Conservation (phyloP, 2,888 invertebrate species). For the Nowickia ferox region DNA sequence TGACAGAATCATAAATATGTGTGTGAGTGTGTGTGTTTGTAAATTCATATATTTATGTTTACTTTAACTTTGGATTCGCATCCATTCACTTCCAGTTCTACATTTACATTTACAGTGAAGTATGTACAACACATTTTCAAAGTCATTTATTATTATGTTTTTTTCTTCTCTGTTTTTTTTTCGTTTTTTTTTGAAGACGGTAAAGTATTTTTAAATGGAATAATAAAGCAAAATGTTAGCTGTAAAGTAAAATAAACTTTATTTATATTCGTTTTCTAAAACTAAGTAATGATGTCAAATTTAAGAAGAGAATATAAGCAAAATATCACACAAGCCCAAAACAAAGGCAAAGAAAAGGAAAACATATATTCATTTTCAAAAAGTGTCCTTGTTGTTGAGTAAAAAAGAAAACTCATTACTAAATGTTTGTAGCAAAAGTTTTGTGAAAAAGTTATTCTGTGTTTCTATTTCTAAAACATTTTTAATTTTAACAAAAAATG, state of each 20-base stretch:
- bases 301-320: neutral
- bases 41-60: neutral
- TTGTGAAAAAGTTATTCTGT: too few relatives aligned
- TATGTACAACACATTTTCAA: constrained; percentile 53
- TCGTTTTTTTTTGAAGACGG: constrained; percentile 21
- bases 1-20: constrained; percentile 11
- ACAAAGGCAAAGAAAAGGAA: constrained; percentile 5
- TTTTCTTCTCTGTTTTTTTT: neutral
- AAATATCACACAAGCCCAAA: neutral
- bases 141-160: constrained; percentile 58
- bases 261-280: constrained; percentile 39
- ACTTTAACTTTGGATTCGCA: neutral
- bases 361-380: neutral
- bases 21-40: neutral
- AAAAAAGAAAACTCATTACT: neutral
- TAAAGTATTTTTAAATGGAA: constrained; percentile 44
- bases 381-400: constrained; percentile 22
- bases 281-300: constrained; percentile 57
- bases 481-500: too few relatives aligned
- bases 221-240: constrained; percentile 55
- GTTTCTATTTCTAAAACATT: too few relatives aligned
- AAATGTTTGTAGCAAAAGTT: too few relatives aligned
- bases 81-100: neutral
- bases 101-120: constrained; percentile 16
- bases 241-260: constrained; percentile 51